phyloP scores from a whole-genome alignment of 2,113 vertebrate genomes.

The Syngnathus scovelli region DNA sequence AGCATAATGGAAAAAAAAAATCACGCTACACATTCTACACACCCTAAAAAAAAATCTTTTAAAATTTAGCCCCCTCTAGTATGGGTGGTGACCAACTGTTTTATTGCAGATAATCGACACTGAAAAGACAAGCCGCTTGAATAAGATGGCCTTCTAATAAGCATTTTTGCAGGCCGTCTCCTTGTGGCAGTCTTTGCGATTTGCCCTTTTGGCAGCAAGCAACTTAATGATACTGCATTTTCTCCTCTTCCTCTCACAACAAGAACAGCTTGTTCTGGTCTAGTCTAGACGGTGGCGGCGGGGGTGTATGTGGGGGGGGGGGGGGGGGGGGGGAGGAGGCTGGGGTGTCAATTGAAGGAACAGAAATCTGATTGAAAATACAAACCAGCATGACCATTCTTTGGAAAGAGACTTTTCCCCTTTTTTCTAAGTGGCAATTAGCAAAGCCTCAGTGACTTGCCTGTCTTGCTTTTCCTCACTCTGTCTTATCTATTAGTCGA shows the following conservation, averaged over 20 bases:
- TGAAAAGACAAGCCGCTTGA: neutral
- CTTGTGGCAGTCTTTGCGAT: slow-evolving; percentile 31
- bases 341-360: slow-evolving; percentile 30
- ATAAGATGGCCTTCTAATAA: slow-evolving; percentile 5
- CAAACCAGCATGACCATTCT: slow-evolving; percentile 61
- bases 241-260: slow-evolving; percentile 54
- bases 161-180: slow-evolving; percentile 29
- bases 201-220: slow-evolving; percentile 35
- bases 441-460: slow-evolving; percentile 52
- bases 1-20: too few species aligned
- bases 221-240: slow-evolving; percentile 60
- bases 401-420: slow-evolving; percentile 54
- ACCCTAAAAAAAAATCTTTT: slow-evolving; percentile 14
- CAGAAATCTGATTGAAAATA: slow-evolving; percentile 58
- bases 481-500: slow-evolving; percentile 35
- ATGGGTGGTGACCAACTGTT: neutral
- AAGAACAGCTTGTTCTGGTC: slow-evolving; percentile 64
- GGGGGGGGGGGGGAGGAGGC: slow-evolving; percentile 16
- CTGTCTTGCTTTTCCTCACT: slow-evolving; percentile 44
- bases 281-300: slow-evolving; percentile 65
- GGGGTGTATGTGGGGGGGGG: slow-evolving; percentile 14
- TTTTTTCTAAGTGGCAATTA: slow-evolving; percentile 72
- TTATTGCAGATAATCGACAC: slow-evolving; percentile 26
- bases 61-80: slow-evolving; percentile 15
- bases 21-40: too few species aligned